Evolutionary conservation across 1,140 invertebrate genomes (phyloP).

Genomic region (Babylonia areolata): DNA sequence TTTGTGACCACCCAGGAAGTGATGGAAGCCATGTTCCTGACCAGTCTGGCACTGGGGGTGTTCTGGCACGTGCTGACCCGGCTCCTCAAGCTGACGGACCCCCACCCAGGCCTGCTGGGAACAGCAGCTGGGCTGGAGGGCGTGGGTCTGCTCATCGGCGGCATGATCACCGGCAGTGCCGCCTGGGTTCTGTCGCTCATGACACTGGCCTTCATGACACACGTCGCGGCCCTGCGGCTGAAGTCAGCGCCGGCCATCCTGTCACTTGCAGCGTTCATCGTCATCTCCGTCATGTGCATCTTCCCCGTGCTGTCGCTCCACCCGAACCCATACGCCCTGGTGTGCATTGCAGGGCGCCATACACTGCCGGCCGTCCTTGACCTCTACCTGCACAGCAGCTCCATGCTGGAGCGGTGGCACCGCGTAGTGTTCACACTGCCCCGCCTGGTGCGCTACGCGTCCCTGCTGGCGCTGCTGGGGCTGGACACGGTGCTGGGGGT

Average conservation of each 20-base stretch:
- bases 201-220: slow-evolving; percentile 62
- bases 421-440: slow-evolving; percentile 61
- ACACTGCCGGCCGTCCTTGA: slow-evolving; percentile 68
- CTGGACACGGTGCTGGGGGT: slow-evolving; percentile 59
- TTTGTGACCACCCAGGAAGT: slow-evolving; percentile 62
- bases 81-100: slow-evolving; percentile 53
- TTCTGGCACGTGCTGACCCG: slow-evolving; percentile 65
- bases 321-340: slow-evolving; percentile 66
- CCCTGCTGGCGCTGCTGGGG: slow-evolving; percentile 57
- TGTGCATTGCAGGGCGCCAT: slow-evolving; percentile 69
- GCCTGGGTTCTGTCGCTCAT: slow-evolving; percentile 59
- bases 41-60: slow-evolving; percentile 60
- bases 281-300: slow-evolving; percentile 55
- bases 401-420: slow-evolving; percentile 72
- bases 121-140: slow-evolving; percentile 62
- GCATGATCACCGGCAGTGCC: slow-evolving; percentile 57
- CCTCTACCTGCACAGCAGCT: slow-evolving; percentile 64
- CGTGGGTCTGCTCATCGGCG: slow-evolving; percentile 67
- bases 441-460: slow-evolving; percentile 55
- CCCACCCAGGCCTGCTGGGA: slow-evolving; percentile 54
- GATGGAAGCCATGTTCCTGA: slow-evolving; percentile 67
- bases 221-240: slow-evolving; percentile 65
- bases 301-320: slow-evolving; percentile 55
- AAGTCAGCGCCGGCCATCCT: slow-evolving; percentile 67
- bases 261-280: slow-evolving; percentile 57